These are phyloP conservation scores for Cyclophora punctaria DNA, from an alignment of 2,888 invertebrate species.

Conservation along the genomic window DNA sequence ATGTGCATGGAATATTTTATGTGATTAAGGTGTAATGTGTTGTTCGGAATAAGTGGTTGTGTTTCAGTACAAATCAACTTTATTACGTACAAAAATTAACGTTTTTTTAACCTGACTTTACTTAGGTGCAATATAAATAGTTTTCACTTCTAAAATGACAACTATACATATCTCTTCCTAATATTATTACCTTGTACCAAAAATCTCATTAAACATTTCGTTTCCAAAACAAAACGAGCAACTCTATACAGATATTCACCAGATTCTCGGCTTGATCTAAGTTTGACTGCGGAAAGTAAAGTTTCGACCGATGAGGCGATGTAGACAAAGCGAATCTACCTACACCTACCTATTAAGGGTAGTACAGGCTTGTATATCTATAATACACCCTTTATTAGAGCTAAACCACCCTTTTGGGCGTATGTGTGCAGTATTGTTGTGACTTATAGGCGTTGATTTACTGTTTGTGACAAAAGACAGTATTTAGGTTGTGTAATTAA, in stretches of 20 bases:
- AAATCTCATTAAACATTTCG: background rate
- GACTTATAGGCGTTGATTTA: conserved; percentile 37
- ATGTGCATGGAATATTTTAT: background rate
- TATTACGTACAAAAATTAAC: background rate
- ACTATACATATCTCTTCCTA: too few species aligned
- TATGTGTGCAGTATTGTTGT: conserved; percentile 34
- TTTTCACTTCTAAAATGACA: too few species aligned
- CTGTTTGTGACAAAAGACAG: conserved; percentile 1
- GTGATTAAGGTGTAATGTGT: background rate
- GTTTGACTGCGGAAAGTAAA: conserved; percentile 70
- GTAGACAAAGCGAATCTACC: conserved; percentile 58
- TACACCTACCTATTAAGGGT: conserved; percentile 17
- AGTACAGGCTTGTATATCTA: background rate
- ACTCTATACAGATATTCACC: conserved; percentile 20
- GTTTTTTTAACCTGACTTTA: background rate
- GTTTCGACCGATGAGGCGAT: conserved; percentile 59
- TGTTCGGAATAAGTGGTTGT: background rate
- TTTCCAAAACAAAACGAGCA: conserved; percentile 33
- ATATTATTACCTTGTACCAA: too few species aligned
- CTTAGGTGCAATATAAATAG: too few species aligned
- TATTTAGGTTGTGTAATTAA: conserved; percentile 3
- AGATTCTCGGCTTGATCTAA: conserved; percentile 59
- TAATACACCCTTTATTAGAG: conserved; percentile 42
- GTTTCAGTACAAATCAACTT: background rate
- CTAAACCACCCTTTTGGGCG: conserved; percentile 32